phyloP scores from a whole-genome alignment of 2,113 vertebrate genomes.

The Nansenia antarctica region DNA sequence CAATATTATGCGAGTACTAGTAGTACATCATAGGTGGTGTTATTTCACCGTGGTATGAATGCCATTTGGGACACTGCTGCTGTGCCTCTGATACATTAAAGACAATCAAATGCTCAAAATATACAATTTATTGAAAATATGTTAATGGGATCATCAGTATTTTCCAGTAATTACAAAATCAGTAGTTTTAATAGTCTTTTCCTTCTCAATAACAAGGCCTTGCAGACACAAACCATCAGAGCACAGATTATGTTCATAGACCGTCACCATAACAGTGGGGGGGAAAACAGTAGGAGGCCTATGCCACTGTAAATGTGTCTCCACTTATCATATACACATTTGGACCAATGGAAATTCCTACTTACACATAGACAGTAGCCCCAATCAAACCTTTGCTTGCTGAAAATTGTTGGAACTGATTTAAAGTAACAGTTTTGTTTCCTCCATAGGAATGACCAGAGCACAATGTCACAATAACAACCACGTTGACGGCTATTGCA shows the following conservation, averaged over 20 bases:
- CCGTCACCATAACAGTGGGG: background rate
- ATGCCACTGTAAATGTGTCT: background rate
- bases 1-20: too few species aligned
- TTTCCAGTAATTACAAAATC: constrained; percentile 79
- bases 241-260: constrained; percentile 22
- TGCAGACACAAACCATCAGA: constrained; percentile 36
- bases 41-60: too few species aligned
- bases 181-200: constrained; percentile 68
- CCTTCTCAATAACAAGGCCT: constrained; percentile 38
- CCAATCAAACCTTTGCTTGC: constrained; percentile 1
- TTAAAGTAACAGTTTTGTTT: too few species aligned
- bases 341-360: background rate
- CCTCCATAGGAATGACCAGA: constrained; percentile 21
- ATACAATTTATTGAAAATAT: constrained; percentile 83
- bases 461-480: constrained; percentile 28
- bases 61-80: too few species aligned
- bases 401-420: background rate
- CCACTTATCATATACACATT: background rate
- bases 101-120: constrained; percentile 70
- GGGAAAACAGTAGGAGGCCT: background rate
- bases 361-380: background rate
- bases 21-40: too few species aligned
- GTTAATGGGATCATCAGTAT: constrained; percentile 76
- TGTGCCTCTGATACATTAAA: background rate
- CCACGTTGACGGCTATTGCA: constrained; percentile 35